Evolutionary conservation across 2,888 invertebrate genomes (phyloP).

Genomic region (Epirrhoe alternata): DNA sequence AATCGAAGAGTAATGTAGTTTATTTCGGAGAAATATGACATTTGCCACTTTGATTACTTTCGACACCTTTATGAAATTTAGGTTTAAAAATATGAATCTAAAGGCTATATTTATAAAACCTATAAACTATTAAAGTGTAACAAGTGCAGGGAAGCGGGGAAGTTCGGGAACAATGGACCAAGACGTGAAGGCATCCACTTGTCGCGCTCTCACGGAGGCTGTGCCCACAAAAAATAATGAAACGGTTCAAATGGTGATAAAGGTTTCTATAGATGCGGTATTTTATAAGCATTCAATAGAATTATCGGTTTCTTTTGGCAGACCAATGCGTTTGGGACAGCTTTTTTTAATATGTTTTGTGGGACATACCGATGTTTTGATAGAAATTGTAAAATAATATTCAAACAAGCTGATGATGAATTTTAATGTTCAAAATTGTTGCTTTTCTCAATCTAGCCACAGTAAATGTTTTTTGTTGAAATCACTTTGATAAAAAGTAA

Average conservation of each 20-base stretch:
- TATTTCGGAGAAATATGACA: too few relatives aligned
- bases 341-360: background rate
- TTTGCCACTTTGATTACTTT: too few relatives aligned
- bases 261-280: slow-evolving; percentile 26
- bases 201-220: slow-evolving; percentile 73
- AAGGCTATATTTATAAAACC: slow-evolving; percentile 10
- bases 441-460: too few relatives aligned
- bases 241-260: slow-evolving; percentile 23
- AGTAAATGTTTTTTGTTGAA: too few relatives aligned
- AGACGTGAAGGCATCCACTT: slow-evolving; percentile 84
- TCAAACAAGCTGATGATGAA: background rate
- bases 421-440: too few relatives aligned
- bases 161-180: slow-evolving; percentile 68
- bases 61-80: background rate
- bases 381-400: background rate
- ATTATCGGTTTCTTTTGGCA: slow-evolving; percentile 20
- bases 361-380: background rate
- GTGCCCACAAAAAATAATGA: slow-evolving; percentile 58
- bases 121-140: slow-evolving; percentile 12
- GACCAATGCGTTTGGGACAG: background rate
- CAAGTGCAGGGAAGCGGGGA: slow-evolving; percentile 31
- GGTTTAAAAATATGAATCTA: background rate
- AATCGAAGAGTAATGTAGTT: too few relatives aligned
- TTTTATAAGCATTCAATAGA: slow-evolving; percentile 27
- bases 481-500: too few relatives aligned